A percentile compares a stretch with the other conserved stretches of the same genome.
Evolutionary conservation across 2,113 vertebrate species (phyloP).

Genomic region (Tragelaphus strepsiceros): DNA sequence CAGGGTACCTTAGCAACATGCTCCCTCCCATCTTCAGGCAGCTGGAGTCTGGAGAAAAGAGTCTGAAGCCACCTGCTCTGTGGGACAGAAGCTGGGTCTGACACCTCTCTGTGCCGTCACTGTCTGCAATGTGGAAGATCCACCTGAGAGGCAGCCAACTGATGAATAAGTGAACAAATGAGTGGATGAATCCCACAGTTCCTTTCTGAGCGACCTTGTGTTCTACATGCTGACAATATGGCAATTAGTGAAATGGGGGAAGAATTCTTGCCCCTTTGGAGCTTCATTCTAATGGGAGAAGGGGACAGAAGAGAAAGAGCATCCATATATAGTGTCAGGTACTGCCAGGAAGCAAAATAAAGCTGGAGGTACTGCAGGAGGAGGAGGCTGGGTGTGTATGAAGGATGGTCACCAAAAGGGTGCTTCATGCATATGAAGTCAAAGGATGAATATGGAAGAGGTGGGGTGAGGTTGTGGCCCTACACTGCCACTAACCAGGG

Average conservation of each 20-base stretch:
- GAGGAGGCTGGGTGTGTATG: rapidly evolving
- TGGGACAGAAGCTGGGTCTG: too few relatives aligned
- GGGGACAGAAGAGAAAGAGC: neutral
- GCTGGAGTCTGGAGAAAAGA: neutral
- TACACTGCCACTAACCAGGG: neutral
- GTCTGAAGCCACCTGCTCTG: neutral
- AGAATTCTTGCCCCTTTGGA: neutral
- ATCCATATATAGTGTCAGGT: neutral
- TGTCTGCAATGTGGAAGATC: neutral
- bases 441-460: neutral
- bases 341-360: neutral
- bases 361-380: neutral
- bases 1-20: neutral
- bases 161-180: neutral
- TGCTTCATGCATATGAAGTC: neutral
- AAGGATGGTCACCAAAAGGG: neutral
- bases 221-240: neutral
- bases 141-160: neutral
- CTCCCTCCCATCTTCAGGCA: neutral
- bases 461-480: neutral
- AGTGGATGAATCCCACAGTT: neutral
- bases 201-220: neutral
- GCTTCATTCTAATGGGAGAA: neutral
- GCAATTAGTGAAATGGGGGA: neutral
- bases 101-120: neutral